phyloP scores from a whole-genome alignment of 2,113 vertebrate species.

The Neopipo cinnamomea region DNA sequence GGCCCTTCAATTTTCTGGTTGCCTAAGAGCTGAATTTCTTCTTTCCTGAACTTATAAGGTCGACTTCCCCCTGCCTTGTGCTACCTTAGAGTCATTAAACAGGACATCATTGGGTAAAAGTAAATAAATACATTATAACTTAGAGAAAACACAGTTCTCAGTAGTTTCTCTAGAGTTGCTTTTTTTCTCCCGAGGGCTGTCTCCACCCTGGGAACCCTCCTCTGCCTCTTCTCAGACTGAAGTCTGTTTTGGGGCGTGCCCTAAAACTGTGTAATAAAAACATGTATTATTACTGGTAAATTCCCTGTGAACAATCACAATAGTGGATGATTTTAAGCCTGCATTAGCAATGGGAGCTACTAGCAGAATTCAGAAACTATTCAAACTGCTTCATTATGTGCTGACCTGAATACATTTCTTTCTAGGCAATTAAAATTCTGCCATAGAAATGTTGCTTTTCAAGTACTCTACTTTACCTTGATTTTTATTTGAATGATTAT shows the following conservation, averaged over 20 bases:
- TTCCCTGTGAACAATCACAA: neutral
- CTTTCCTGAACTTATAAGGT: neutral
- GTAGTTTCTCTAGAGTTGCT: accelerated
- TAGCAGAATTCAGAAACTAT: neutral
- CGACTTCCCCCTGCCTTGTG: neutral
- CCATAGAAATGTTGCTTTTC: neutral
- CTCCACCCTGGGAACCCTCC: neutral
- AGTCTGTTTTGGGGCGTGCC: neutral
- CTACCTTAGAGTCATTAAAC: neutral
- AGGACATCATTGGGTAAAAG: neutral
- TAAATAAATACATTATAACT: neutral
- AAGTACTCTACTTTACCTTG: neutral
- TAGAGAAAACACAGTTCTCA: neutral
- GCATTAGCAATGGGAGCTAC: neutral
- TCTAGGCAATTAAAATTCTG: conserved; percentile 7
- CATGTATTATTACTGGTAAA: neutral
- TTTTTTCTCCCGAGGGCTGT: neutral
- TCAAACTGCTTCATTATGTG: neutral
- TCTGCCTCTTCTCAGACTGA: neutral
- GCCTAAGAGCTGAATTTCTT: neutral
- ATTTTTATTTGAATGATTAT: neutral
- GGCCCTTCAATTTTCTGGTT: neutral
- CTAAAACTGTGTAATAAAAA: neutral
- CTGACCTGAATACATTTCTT: neutral
- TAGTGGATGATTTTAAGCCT: neutral